phyloP scores from a whole-genome alignment of 2,888 invertebrate species.

The Ametastegia equiseti region DNA sequence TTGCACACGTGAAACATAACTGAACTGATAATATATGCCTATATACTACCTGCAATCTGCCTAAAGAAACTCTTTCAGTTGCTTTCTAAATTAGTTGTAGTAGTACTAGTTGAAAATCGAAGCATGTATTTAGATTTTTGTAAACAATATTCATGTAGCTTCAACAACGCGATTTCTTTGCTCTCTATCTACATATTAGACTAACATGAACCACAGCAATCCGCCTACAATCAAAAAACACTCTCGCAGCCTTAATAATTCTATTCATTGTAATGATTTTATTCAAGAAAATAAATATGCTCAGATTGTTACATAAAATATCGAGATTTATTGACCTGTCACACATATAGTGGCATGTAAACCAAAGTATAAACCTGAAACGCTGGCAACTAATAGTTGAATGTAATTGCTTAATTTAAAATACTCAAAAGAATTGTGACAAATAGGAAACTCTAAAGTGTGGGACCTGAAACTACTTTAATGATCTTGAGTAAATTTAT shows the following conservation, averaged over 20 bases:
- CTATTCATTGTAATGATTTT: conserved; percentile 23
- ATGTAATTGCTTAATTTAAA: no score
- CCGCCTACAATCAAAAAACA: not conserved
- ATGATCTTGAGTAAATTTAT: not conserved
- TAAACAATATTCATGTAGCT: not conserved
- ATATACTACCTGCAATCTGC: not conserved
- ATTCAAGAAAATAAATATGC: not conserved
- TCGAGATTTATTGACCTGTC: not conserved
- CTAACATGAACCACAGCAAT: conserved; percentile 18
- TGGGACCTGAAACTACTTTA: not conserved
- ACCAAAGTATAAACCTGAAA: no score
- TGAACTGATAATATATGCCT: not conserved
- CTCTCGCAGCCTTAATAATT: conserved; percentile 20
- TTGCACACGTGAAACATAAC: not conserved
- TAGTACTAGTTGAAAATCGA: not conserved
- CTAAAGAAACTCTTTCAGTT: not conserved
- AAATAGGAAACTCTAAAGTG: not conserved
- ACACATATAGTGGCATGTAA: no score
- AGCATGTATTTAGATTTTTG: not conserved
- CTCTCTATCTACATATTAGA: not conserved
- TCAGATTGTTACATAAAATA: not conserved
- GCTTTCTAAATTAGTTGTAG: not conserved
- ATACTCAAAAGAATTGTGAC: not conserved
- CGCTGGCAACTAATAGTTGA: no score
- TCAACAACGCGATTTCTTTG: not conserved